Evolutionary conservation across 2,888 invertebrate genomes (phyloP), one percentile per base, ranked within the genome.

Genomic region (Endotricha flammealis): DNA sequence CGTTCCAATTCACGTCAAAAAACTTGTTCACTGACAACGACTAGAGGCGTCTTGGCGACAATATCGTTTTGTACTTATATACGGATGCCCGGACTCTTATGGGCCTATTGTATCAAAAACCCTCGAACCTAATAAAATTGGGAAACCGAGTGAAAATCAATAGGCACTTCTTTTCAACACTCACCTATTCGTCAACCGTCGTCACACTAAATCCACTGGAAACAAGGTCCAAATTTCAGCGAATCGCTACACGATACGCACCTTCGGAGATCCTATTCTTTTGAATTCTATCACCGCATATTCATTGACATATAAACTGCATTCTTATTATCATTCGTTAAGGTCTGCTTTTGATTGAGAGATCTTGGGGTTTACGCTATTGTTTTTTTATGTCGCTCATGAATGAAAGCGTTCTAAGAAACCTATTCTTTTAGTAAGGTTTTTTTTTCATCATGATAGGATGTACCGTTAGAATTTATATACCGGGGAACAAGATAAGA

Each of bases 131-230:
- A 48, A 45, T 45, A 43, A 45, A 44, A 43, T 45, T 43, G 41
- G 42, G 42, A 36, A 50, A 50, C 48, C 49, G 52, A 59, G 58
- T 56, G 55, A 57, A 61, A 64, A 64, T 64, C 64, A 61, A 64
- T 58, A 55, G 58, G 32, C 39, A 33, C 54, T 53, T 42, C 48
- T 48, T 46, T 54, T 46, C 46, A 50, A 51, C 49, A 49, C 48
- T 53, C 38, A 23, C 6, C 32, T 37, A 12, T 14, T 3, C 12
- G 24, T 16, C 12, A 12, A 34, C 28, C 27, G 12, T 31, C 35
- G 34, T 34, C 46, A n/a, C n/a, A n/a, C 25, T 30, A 40, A 36
- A 11, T 9, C 6, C 7, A 5, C 14, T 7, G 12, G 22, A 3
- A 16, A 38, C 38, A 41, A 24, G 31, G 36, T 25, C 17, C 27